Evolutionary conservation across 1,140 invertebrate species (phyloP), one percentile per base, ranked within the genome.

Genomic region (Drosophila bocki): DNA sequence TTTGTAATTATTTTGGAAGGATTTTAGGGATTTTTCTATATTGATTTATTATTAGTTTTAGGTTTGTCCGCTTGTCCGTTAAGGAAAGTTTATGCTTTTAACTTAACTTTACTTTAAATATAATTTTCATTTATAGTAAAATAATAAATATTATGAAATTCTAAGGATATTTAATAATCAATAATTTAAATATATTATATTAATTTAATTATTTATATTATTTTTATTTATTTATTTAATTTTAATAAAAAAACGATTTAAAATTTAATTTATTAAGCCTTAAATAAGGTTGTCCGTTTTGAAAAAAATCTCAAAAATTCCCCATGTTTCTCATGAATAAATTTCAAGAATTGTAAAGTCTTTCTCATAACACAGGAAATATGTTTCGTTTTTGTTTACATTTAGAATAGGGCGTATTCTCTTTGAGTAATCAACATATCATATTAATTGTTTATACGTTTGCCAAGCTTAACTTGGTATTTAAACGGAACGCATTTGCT

Each of bases 371-470:
- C 26, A 29, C 26, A 29, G 5, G 26, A 29, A 29, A 29, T 29
- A n/a, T 42, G 41, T 17, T 42, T 7, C 3, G n/a, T 9, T 22
- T 35, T 48, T 48, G 9, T 32, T 32, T 32, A 32, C 48, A 50
- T n/a, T 26, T n/a, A 32, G 48, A 50, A 33, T 53, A 33, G 5
- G 3, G 11, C 48, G 9, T 17, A 12, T 32, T 50, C 15, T n/a
- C 11, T 32, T 13, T 13, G 29, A 53, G 50, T 35, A 35, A 35
- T 7, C 12, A 19, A 7, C 29, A 53, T 54, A 54, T 54, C 51
- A 37, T 54, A 54, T 54, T 37, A 22, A 37, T 7, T 37, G 51
- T 54, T 54, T 54, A 37, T 22, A 8, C 13, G 12, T 54, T 22
- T 8, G 17, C 51, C 17, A 37, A 37, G 17, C 33, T 8, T 0